Base-by-base conservation (phyloP, 1,140 invertebrate species). In the Druon quercuslanigerum region DNA sequence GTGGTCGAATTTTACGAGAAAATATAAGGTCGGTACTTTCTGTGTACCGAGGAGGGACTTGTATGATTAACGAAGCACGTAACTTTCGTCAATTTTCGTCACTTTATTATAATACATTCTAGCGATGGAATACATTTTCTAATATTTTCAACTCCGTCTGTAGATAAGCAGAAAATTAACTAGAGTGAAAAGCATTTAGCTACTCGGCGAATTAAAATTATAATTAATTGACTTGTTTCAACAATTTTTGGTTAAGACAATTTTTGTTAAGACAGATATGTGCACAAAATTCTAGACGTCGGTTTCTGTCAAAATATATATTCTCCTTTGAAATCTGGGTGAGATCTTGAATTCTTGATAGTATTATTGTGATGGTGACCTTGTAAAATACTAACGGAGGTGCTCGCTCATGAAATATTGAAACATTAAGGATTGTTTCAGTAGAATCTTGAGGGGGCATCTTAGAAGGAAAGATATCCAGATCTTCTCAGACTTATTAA, bases 401-500 rank as follows among this genome's bases (percentile, higher is more conserved):
- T 54, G n/a, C 52, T 51, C 16, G 2, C 16, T 52, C 17, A 54
- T 17, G 52, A 54, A 54, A 54, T 46, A n/a, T 19, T 54, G 16
- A 17, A 54, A 17, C 17, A 17, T 54, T 54, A 11, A 46, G 40
- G 11, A 46, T 54, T 54, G 52, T 54, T 52, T 17, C n/a, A 54
- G 3, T 8, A 5, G 52, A 54, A 54, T 54, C 52, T 17, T 19
- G 11, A 54, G 19, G 17, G 17, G n/a, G 52, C 17, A 54, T 54
- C 60, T 66, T n/a, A 8, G 25, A 25, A 25, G 40, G 25, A 66
- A 66, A 40, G 40, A 66, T 66, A 66, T 66, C 60, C n/a, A 66
- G 60, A 66, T 66, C 40, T 66, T 66, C 60, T 66, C 60, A 66
- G 60, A 25, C 60, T 40, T 25, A 66, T 40, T 66, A 40, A 66